Evolutionary conservation across 2,113 vertebrate genomes (phyloP).

Genomic region (Alethe diademata): DNA sequence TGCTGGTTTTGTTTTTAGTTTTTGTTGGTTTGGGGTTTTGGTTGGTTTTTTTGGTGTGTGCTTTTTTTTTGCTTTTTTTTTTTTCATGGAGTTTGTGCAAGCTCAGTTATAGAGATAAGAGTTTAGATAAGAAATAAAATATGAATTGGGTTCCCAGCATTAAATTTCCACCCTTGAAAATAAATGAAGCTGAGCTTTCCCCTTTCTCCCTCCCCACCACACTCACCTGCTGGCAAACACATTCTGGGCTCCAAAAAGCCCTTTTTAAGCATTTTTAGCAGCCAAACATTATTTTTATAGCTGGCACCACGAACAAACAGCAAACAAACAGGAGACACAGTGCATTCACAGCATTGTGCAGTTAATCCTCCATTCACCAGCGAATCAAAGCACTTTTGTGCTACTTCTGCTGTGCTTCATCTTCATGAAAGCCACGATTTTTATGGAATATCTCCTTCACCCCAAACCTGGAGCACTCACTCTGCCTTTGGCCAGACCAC

Average conservation of each 20-base stretch:
- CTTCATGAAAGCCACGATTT: not conserved
- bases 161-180: not conserved
- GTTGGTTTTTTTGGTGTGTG: not conserved
- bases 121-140: not conserved
- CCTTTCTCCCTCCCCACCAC: not conserved
- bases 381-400: not conserved
- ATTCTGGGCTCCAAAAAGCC: not conserved
- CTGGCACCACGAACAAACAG: not conserved
- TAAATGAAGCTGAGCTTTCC: not conserved
- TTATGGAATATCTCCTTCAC: not conserved
- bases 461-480: accelerated
- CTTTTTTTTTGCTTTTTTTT: not conserved
- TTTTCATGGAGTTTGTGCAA: accelerated
- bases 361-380: conserved; percentile 3
- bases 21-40: not conserved
- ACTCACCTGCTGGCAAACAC: not conserved
- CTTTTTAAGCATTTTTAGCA: not conserved
- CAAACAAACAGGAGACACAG: not conserved
- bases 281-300: conserved; percentile 1
- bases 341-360: not conserved
- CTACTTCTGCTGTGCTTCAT: conserved; percentile 5
- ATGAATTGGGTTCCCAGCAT: accelerated
- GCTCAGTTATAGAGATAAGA: not conserved
- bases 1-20: not conserved
- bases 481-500: not conserved